Evolutionary conservation across 2,888 invertebrate genomes (phyloP).

Genomic region (Euplexia lucipara): DNA sequence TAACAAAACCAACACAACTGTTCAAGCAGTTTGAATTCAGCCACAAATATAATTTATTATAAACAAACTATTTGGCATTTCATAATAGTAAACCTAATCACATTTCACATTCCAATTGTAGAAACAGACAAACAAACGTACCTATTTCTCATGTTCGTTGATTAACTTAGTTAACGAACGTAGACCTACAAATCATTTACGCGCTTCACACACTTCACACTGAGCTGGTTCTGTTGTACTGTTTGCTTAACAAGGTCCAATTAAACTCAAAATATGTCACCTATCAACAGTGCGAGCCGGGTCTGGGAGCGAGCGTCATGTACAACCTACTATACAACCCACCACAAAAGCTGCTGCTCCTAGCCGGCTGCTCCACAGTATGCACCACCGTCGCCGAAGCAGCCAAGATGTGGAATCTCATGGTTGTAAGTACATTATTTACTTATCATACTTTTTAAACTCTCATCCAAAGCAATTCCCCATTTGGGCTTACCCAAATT

Average conservation of each 20-base stretch:
- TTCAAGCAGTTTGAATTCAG: background rate
- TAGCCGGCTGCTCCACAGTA: slow-evolving; percentile 99
- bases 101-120: slow-evolving; percentile 35
- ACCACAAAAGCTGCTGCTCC: slow-evolving; percentile 97
- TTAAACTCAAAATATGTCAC: slow-evolving; percentile 48
- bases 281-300: slow-evolving; percentile 97
- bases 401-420: slow-evolving; percentile 99
- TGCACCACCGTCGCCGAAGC: slow-evolving; percentile 99
- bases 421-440: slow-evolving; percentile 95
- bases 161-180: slow-evolving; percentile 42
- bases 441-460: slow-evolving; percentile 16
- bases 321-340: slow-evolving; percentile 99
- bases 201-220: slow-evolving; percentile 41
- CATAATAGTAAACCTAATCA: slow-evolving; percentile 1
- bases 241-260: slow-evolving; percentile 45
- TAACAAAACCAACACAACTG: background rate
- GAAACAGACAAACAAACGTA: slow-evolving; percentile 20
- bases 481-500: slow-evolving; percentile 24
- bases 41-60: background rate
- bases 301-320: slow-evolving; percentile 99
- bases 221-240: slow-evolving; percentile 35
- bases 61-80: background rate
- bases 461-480: slow-evolving; percentile 29
- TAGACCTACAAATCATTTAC: slow-evolving; percentile 51
- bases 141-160: slow-evolving; percentile 43